Conservation (phyloP, 2,888 invertebrate species). For the Heliconius ismenius region DNA sequence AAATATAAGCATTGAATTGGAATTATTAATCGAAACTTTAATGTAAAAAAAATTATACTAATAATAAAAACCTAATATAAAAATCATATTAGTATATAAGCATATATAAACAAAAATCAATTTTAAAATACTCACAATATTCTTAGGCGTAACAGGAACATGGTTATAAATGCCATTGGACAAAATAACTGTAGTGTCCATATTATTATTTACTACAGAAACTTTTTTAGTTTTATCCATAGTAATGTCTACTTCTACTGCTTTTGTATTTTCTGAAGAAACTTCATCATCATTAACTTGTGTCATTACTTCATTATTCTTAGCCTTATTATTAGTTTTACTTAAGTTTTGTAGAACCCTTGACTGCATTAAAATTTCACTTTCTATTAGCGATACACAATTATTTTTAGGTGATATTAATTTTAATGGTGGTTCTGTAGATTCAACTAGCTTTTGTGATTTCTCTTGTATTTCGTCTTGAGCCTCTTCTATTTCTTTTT, state of each 20-base stretch:
- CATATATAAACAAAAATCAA: slow-evolving; percentile 3
- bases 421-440: slow-evolving; percentile 46
- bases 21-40: neutral
- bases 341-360: slow-evolving; percentile 51
- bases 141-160: slow-evolving; percentile 55
- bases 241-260: slow-evolving; percentile 25
- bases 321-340: slow-evolving; percentile 42
- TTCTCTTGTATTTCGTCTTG: slow-evolving; percentile 26
- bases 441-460: slow-evolving; percentile 53
- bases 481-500: slow-evolving; percentile 49
- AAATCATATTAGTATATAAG: no score
- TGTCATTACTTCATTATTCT: slow-evolving; percentile 32
- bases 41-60: no score
- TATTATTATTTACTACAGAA: slow-evolving; percentile 44
- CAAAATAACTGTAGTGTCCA: slow-evolving; percentile 65
- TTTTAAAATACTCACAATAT: slow-evolving; percentile 54
- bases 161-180: slow-evolving; percentile 62
- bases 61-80: no score
- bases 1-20: neutral
- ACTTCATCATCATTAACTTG: slow-evolving; percentile 32
- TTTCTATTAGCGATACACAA: slow-evolving; percentile 48
- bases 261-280: slow-evolving; percentile 30
- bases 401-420: slow-evolving; percentile 56
- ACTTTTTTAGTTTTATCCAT: slow-evolving; percentile 57
- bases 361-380: slow-evolving; percentile 48